A percentile compares a stretch with the other conserved stretches of the same genome.
Conservation (phyloP, 2,113 vertebrate species). For the Marmota flaviventris region DNA sequence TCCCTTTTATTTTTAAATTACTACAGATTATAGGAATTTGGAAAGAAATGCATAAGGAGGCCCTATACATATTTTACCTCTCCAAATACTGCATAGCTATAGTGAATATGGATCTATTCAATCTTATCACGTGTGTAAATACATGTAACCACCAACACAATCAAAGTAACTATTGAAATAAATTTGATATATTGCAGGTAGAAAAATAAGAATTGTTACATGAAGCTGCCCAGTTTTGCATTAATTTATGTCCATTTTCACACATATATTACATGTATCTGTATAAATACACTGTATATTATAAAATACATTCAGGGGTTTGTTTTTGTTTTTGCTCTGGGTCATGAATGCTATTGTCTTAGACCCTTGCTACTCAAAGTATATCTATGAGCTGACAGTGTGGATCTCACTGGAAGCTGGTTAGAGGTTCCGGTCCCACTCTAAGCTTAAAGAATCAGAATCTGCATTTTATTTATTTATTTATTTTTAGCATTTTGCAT, state of each 20-base stretch:
- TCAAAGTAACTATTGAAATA: conserved; percentile 30
- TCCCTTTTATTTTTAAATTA: conserved; percentile 24
- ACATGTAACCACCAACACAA: not conserved
- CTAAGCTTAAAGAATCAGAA: not conserved
- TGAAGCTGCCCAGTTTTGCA: conserved; percentile 33
- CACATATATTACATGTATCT: not conserved
- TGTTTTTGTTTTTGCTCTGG: not conserved
- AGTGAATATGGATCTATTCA: not conserved
- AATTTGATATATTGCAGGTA: not conserved
- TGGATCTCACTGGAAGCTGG: not conserved
- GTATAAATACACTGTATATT: not conserved
- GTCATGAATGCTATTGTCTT: not conserved
- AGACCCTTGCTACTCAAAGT: not conserved
- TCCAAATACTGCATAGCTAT: not conserved
- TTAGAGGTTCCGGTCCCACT: not conserved
- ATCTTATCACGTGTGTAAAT: not conserved
- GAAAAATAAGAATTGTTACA: conserved; percentile 23
- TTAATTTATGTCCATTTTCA: not conserved
- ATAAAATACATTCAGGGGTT: not conserved
- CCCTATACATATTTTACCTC: fast-evolving
- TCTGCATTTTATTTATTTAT: not conserved
- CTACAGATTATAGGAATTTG: conserved; percentile 29
- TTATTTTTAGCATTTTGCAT: no score
- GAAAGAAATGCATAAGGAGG: not conserved
- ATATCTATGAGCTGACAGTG: not conserved